These are phyloP conservation scores for Sisyra nigra DNA, from an alignment of 2,888 invertebrate species.

Conservation along the genomic window DNA sequence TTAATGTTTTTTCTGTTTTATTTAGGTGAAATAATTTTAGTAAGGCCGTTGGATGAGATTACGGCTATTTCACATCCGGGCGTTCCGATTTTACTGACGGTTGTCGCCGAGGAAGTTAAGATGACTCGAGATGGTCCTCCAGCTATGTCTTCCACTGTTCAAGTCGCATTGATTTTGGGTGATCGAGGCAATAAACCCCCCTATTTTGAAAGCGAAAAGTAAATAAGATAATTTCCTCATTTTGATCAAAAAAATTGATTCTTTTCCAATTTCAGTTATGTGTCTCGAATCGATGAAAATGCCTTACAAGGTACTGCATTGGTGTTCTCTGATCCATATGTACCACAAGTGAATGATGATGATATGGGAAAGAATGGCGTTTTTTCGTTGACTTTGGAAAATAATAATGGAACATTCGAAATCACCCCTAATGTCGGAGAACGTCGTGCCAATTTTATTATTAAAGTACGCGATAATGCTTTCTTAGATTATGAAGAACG, in stretches of 20 bases:
- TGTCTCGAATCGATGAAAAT: slow-evolving; percentile 64
- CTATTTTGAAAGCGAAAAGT: slow-evolving; percentile 66
- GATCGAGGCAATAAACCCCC: slow-evolving; percentile 61
- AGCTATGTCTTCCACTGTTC: slow-evolving; percentile 66
- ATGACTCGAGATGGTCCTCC: slow-evolving; percentile 52
- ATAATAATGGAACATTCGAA: slow-evolving; percentile 80
- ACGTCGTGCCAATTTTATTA: slow-evolving; percentile 58
- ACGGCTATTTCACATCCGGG: slow-evolving; percentile 67
- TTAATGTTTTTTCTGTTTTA: slow-evolving; percentile 14
- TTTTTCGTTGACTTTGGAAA: slow-evolving; percentile 57
- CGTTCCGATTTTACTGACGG: slow-evolving; percentile 66
- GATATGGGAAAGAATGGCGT: slow-evolving; percentile 72
- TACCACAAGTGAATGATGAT: slow-evolving; percentile 56
- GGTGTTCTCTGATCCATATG: slow-evolving; percentile 52
- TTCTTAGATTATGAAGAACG: slow-evolving; percentile 74
- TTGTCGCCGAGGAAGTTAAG: slow-evolving; percentile 75
- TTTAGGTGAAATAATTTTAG: slow-evolving; percentile 50
- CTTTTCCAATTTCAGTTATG: slow-evolving; percentile 36
- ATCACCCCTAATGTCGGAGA: slow-evolving; percentile 71
- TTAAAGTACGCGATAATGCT: slow-evolving; percentile 67
- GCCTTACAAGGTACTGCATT: slow-evolving; percentile 64
- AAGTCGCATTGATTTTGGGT: slow-evolving; percentile 68
- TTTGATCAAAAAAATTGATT: background rate
- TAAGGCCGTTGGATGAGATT: slow-evolving; percentile 61
- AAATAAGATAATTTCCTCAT: slow-evolving; percentile 23